phyloP scores from a whole-genome alignment of 2,797 vertebrate genomes.

The Mormyrus hasselquistii region DNA sequence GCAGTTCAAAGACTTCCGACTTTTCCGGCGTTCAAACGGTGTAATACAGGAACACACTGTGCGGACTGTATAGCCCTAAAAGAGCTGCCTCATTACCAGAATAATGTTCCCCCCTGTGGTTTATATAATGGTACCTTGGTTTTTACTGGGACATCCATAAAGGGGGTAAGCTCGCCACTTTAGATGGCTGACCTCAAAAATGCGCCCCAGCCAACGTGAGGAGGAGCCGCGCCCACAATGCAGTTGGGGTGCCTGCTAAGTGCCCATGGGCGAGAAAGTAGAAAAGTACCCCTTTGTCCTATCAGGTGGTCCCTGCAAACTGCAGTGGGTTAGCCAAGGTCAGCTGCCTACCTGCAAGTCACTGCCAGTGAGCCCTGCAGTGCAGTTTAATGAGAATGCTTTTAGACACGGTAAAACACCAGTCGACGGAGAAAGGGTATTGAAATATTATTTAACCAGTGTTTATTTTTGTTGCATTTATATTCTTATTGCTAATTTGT shows the following conservation, averaged over 20 bases:
- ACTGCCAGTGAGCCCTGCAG: neutral
- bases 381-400: neutral
- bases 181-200: conserved; percentile 12
- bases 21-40: neutral
- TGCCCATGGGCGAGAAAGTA: neutral
- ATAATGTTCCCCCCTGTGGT: neutral
- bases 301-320: conserved; percentile 6
- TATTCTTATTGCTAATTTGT: neutral
- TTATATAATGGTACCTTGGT: conserved; percentile 15
- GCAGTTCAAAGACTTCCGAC: neutral
- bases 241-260: neutral
- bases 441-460: neutral
- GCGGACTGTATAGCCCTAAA: neutral
- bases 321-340: neutral
- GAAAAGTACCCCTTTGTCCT: neutral
- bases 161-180: conserved; percentile 8
- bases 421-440: neutral
- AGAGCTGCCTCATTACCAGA: neutral
- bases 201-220: neutral
- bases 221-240: neutral
- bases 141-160: conserved; percentile 1
- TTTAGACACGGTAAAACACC: neutral
- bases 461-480: neutral
- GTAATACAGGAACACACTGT: neutral
- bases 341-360: neutral